Evolutionary conservation across 1,140 invertebrate species (phyloP), one percentile per base, ranked within the genome.

Genomic region (Solenopsis invicta): DNA sequence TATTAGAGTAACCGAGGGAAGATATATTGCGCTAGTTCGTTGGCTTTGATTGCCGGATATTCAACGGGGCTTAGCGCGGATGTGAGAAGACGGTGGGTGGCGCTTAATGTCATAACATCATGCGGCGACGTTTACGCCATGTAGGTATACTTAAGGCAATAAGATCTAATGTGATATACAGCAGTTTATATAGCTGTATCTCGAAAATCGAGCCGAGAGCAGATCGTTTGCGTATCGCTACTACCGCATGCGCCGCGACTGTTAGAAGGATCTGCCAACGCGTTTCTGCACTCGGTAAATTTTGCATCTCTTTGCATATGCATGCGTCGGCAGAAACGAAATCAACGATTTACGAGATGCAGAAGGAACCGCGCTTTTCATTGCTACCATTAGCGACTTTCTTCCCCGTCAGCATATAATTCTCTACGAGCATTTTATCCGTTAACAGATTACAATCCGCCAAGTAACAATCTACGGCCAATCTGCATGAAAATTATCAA

Each of bases 161-260:
- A 75, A 66, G 67, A 71, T 81, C 87, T 88, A 81, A 86, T 45
- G 82, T 41, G 62, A 76, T 81, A 45, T 74, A 66, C 56, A 54
- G 67, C 54, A 21, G 74, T 48, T 88, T 85, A 76, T 64, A 71
- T 81, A 29, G 18, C 10, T 56, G 61, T 76, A 45, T 72, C 34
- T 41, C n/a, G 82, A 88, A 29, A 91, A 89, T 86, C 78, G 64
- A 86, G 89, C 72, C 80, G 56, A 76, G 87, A 75, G 80, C 61
- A 74, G 81, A 86, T 90, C 90, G 64, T 91, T 88, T 74, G 90
- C 87, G 87, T 89, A 77, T 89, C 64, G 89, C 91, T 89, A 71
- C 72, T 52, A 41, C 37, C 87, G 74, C 56, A 72, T 61, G 48
- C 81, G n/a, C 61, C n/a, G 50, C 52, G 74, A 69, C 64, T 71